phyloP scores from a whole-genome alignment of 2,888 invertebrate genomes.

The Drosophila colorata region DNA sequence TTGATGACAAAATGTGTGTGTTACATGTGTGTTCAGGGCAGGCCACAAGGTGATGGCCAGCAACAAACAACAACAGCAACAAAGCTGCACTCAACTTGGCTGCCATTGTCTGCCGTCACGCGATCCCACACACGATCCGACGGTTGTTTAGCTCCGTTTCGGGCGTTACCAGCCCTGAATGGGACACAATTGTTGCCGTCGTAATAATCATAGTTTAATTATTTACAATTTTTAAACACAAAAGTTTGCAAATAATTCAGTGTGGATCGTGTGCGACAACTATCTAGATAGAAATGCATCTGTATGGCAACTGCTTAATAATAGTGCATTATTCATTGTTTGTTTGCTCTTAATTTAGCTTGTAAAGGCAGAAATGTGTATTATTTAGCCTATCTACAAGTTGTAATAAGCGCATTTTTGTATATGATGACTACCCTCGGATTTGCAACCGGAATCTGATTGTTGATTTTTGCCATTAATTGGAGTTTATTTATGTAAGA shows the following conservation, averaged over 20 bases:
- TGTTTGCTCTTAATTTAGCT: not conserved
- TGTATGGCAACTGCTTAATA: not conserved
- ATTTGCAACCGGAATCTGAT: not conserved
- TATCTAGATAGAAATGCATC: not conserved
- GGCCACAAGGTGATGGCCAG: not conserved
- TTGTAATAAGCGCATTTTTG: not conserved
- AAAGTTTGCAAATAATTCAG: not conserved
- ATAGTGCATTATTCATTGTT: not conserved
- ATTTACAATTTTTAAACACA: not conserved
- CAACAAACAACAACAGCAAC: not conserved
- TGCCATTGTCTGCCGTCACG: not conserved
- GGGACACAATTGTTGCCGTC: too few relatives aligned
- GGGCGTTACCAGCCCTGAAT: too few relatives aligned
- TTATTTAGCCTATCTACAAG: not conserved
- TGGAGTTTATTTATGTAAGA: not conserved
- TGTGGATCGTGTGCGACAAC: not conserved
- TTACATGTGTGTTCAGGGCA: not conserved
- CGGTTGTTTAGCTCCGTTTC: too few relatives aligned
- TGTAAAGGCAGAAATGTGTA: not conserved
- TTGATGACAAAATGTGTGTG: conserved; percentile 31
- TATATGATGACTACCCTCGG: not conserved
- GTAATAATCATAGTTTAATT: not conserved
- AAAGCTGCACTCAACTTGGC: not conserved
- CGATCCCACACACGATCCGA: not conserved
- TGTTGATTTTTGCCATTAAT: not conserved